phyloP scores from a whole-genome alignment of 2,113 vertebrate species.

The Genyomyrus donnyi region DNA sequence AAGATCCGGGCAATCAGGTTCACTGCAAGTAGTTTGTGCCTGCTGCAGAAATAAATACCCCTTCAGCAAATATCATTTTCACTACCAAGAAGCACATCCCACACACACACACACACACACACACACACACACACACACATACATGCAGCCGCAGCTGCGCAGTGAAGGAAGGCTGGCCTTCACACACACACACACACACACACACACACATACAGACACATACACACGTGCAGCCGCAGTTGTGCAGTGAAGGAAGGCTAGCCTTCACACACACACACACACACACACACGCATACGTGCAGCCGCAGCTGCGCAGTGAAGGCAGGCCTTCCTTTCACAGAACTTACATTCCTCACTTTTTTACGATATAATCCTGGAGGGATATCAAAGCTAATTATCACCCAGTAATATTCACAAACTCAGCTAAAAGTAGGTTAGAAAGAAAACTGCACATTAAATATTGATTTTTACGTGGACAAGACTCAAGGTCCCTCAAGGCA shows the following conservation, averaged over 20 bases:
- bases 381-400: slow-evolving; percentile 21
- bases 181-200: neutral
- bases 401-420: slow-evolving; percentile 14
- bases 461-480: slow-evolving; percentile 31
- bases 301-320: neutral
- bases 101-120: neutral
- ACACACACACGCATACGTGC: neutral
- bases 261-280: neutral
- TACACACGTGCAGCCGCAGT: neutral
- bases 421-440: slow-evolving; percentile 18
- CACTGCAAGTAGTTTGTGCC: neutral
- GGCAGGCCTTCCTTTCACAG: neutral
- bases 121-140: neutral
- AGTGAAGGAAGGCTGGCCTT: no score
- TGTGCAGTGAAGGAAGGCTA: neutral
- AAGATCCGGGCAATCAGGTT: neutral
- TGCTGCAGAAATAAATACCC: neutral
- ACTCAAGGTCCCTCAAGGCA: slow-evolving; percentile 3
- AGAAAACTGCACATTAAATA: slow-evolving; percentile 33
- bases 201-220: neutral
- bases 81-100: neutral
- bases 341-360: neutral
- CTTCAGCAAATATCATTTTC: neutral
- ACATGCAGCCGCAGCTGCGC: no score
- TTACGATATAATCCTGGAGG: neutral